Evolutionary conservation across 1,140 invertebrate genomes (phyloP).

Genomic region (Acromyrmex heyeri): DNA sequence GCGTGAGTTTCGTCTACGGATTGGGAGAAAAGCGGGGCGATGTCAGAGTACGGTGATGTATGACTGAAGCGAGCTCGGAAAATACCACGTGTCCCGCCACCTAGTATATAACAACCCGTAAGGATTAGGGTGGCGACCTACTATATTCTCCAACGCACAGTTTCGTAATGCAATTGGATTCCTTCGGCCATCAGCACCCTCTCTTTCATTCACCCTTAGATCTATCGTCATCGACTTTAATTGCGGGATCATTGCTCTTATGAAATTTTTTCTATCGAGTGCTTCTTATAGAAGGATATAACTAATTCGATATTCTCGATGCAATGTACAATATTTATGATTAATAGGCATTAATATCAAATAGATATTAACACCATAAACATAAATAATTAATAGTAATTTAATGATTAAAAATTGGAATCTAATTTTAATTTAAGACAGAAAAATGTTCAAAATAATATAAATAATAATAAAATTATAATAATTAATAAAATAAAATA

Average conservation of each 20-base stretch:
- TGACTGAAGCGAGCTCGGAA: slow-evolving; percentile 72
- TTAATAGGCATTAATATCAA: not conserved
- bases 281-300: not conserved
- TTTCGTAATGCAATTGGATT: slow-evolving; percentile 63
- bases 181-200: slow-evolving; percentile 49
- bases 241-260: slow-evolving; percentile 12
- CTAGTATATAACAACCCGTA: slow-evolving; percentile 58
- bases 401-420: not conserved
- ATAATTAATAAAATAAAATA: not conserved
- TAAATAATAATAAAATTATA: slow-evolving; percentile 20
- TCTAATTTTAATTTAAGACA: not conserved
- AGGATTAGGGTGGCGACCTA: slow-evolving; percentile 76
- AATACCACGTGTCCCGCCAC: slow-evolving; percentile 78
- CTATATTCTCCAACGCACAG: slow-evolving; percentile 65
- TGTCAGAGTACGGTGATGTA: slow-evolving; percentile 81
- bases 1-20: slow-evolving; percentile 66
- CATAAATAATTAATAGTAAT: not conserved
- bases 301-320: not conserved
- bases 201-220: slow-evolving; percentile 1
- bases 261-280: slow-evolving; percentile 8
- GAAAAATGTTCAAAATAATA: not conserved
- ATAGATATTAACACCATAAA: not conserved
- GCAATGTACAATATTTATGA: not conserved
- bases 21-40: slow-evolving; percentile 63
- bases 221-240: slow-evolving; percentile 28